Base-by-base conservation (phyloP, 1,140 invertebrate species). In the Semibalanus balanoides region DNA sequence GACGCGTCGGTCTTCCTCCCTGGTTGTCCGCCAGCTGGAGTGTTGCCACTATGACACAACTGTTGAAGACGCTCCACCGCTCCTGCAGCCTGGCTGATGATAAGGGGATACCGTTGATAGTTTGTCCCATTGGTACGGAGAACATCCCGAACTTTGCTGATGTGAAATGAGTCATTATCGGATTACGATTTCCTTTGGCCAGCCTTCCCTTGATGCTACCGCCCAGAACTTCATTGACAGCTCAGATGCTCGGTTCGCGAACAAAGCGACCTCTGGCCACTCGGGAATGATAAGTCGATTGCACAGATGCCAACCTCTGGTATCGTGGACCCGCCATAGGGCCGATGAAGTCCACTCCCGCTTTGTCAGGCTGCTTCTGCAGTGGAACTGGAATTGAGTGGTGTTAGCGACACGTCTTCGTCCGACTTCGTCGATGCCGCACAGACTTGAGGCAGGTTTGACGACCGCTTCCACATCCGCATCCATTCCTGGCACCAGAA, bases 401-500 rank as follows among this genome's bases (percentile, higher is more conserved):
- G 9, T 40, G 76, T 27, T n/a, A n/a, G 77, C 76, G 29, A 43
- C 31, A n/a, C n/a, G n/a, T n/a, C n/a, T n/a, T n/a, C n/a, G n/a
- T n/a, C n/a, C n/a, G n/a, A n/a, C n/a, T n/a, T n/a, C n/a, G n/a
- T n/a, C n/a, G n/a, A n/a, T n/a, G n/a, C n/a, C n/a, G n/a, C n/a
- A n/a, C n/a, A n/a, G n/a, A n/a, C n/a, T n/a, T n/a, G n/a, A n/a
- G n/a, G 75, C 79, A 30, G 25, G 29, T n/a, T 76, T 30, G 25
- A 79, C 22, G 40, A 30, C 22, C 29, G 74, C 30, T 74, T 79
- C 79, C 28, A 79, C 79, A 25, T 76, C 22, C 0, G 19, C n/a
- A 30, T 79, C 79, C 51, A 79, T 80, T 5, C 73, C 35, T 78
- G 79, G 43, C 77, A 80, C 79, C 79, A 79, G 30, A 74, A 76